phyloP scores from a whole-genome alignment of 2,113 vertebrate species.

The Cromileptes altivelis region DNA sequence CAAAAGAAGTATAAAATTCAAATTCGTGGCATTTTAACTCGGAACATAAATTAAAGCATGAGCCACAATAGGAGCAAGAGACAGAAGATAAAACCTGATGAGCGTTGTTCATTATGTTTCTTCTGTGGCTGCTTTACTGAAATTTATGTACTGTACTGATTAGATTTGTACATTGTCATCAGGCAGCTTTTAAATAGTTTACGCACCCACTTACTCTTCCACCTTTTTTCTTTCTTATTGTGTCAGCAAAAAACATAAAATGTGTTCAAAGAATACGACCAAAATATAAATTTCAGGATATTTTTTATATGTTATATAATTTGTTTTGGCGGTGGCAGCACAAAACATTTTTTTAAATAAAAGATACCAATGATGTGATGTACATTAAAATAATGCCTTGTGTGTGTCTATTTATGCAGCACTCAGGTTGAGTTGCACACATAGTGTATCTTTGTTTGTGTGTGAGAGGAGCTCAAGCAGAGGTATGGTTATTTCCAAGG shows the following conservation, averaged over 20 bases:
- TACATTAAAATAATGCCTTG: background rate
- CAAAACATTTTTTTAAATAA: background rate
- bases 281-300: background rate
- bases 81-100: background rate
- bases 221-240: background rate
- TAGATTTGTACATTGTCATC: background rate
- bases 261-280: background rate
- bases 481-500: conserved; percentile 36
- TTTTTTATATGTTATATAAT: background rate
- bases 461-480: background rate
- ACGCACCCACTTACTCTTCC: background rate
- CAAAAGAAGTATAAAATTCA: conserved; percentile 11
- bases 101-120: background rate
- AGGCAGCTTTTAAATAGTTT: background rate
- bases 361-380: background rate
- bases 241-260: background rate
- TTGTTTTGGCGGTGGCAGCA: background rate
- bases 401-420: background rate
- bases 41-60: conserved; percentile 14
- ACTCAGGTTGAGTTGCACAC: background rate
- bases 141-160: background rate
- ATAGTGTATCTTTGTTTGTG: background rate
- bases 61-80: background rate
- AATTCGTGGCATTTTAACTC: conserved; percentile 16
- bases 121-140: background rate